Conservation (phyloP, 2,113 vertebrate species). For the Silurus meridionalis region DNA sequence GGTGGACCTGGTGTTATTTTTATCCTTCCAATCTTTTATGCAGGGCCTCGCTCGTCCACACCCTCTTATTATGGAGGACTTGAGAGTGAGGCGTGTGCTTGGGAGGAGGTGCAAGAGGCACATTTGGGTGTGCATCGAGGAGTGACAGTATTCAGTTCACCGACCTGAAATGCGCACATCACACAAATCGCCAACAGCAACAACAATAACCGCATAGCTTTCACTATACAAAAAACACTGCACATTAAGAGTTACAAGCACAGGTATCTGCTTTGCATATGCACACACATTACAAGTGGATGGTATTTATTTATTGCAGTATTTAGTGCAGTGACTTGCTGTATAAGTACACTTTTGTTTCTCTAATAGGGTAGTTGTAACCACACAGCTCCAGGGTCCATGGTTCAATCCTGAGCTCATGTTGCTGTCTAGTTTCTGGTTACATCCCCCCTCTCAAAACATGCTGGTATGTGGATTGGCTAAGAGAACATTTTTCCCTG, state of each 20-base stretch:
- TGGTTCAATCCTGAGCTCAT: neutral
- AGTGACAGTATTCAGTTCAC: constrained; percentile 9
- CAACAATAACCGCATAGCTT: neutral
- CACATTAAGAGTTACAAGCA: neutral
- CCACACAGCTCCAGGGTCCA: neutral
- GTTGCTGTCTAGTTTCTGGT: neutral
- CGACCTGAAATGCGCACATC: neutral
- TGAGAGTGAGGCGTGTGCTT: constrained; percentile 34
- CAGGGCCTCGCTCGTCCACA: constrained; percentile 3
- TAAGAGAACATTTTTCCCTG: neutral
- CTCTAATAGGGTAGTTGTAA: neutral
- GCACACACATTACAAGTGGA: neutral
- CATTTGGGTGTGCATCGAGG: neutral
- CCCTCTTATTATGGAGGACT: constrained; percentile 34
- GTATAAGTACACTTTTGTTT: neutral
- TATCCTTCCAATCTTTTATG: constrained; percentile 32
- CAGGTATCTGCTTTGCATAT: neutral
- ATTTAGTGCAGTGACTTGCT: neutral
- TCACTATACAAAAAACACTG: neutral
- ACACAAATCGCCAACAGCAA: neutral
- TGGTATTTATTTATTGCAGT: neutral
- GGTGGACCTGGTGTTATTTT: constrained; percentile 33
- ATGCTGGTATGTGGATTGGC: neutral
- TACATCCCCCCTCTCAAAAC: neutral
- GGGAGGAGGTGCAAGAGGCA: constrained; percentile 15